Evolutionary conservation across 2,797 vertebrate genomes (phyloP).

Genomic region (Enteromius argenteus): DNA sequence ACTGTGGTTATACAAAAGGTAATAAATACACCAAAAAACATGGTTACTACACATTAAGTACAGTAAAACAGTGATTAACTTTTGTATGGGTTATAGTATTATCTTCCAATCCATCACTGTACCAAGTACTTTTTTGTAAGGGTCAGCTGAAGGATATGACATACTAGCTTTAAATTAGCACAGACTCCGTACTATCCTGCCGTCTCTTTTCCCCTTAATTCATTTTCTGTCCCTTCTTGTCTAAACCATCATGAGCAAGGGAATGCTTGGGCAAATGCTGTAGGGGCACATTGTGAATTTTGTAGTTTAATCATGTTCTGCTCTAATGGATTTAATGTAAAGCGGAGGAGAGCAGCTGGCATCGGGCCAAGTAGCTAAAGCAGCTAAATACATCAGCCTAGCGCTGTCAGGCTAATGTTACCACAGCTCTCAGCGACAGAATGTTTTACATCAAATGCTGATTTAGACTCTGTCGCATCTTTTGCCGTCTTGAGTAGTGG

Average conservation of each 20-base stretch:
- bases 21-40: too few species aligned
- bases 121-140: background rate
- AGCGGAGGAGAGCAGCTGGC: conserved; percentile 42
- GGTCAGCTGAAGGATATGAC: background rate
- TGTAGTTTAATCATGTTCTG: conserved; percentile 51
- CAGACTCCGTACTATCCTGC: background rate
- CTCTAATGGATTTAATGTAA: conserved; percentile 55
- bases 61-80: too few species aligned
- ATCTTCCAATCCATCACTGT: background rate
- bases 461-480: conserved; percentile 6
- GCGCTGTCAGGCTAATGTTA: conserved; percentile 20
- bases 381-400: conserved; percentile 25
- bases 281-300: conserved; percentile 35
- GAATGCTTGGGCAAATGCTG: conserved; percentile 28
- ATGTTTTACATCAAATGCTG: conserved; percentile 3
- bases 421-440: background rate
- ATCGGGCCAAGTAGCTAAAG: conserved; percentile 35
- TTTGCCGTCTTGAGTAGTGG: background rate
- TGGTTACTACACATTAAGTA: too few species aligned
- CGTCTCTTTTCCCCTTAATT: background rate
- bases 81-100: background rate
- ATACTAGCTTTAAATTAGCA: conserved; percentile 12
- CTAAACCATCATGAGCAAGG: background rate
- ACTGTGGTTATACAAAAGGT: too few species aligned
- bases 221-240: conserved; percentile 24